Evolutionary conservation across 2,113 vertebrate species (phyloP).

Genomic region (Gnathonemus echidnorhynchus): DNA sequence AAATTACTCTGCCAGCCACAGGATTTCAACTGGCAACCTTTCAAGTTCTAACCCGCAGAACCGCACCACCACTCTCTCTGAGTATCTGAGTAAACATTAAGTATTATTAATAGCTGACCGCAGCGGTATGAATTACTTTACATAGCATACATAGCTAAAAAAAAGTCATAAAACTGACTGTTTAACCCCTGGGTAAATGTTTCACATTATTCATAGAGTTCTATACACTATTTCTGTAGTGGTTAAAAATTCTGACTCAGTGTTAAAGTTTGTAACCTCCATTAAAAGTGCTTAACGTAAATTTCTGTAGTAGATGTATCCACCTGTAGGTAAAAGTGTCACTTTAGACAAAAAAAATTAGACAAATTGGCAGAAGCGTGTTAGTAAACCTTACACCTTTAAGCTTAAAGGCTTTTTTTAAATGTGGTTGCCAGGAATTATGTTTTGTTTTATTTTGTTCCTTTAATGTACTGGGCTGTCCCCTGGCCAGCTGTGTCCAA

Average conservation of each 20-base stretch:
- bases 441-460: not conserved
- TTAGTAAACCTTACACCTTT: not conserved
- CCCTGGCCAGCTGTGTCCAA: not conserved
- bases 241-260: not conserved
- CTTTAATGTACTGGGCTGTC: not conserved
- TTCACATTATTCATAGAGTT: not conserved
- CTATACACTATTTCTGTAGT: not conserved
- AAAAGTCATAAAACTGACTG: not conserved
- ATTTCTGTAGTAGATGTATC: not conserved
- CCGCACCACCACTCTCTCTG: not conserved
- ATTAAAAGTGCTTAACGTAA: not conserved
- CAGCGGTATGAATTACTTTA: not conserved
- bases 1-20: not conserved
- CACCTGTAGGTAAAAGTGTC: not conserved
- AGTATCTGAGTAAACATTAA: not conserved
- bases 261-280: not conserved
- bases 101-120: not conserved
- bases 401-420: not conserved
- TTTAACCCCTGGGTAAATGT: not conserved
- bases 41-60: not conserved
- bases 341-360: not conserved
- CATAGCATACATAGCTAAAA: not conserved
- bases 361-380: not conserved
- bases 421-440: not conserved
- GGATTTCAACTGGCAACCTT: not conserved